Percentiles rank a stretch among this genome's conserved stretches.
These are phyloP conservation scores for Eledona agricola DNA, from an alignment of 2,888 invertebrate genomes.

Conservation along the genomic window DNA sequence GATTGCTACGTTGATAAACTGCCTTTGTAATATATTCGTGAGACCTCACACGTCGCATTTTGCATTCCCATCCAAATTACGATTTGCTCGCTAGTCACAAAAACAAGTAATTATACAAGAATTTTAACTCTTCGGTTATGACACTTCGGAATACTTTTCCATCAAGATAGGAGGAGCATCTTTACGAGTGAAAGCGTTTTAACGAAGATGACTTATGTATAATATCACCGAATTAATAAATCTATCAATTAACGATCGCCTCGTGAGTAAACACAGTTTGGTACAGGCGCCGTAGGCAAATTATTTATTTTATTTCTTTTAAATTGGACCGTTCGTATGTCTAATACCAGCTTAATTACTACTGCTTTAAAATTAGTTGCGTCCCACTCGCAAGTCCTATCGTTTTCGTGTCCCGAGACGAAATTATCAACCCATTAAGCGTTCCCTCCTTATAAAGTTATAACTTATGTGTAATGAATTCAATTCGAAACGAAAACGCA, in stretches of 20 bases:
- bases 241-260: slow-evolving; percentile 23
- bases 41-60: slow-evolving; percentile 42
- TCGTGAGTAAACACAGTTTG: slow-evolving; percentile 21
- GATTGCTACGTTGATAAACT: slow-evolving; percentile 46
- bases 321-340: slow-evolving; percentile 21
- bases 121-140: slow-evolving; percentile 19
- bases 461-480: too few relatives aligned
- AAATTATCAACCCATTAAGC: slow-evolving; percentile 21
- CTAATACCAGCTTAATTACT: slow-evolving; percentile 27
- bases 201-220: slow-evolving; percentile 15
- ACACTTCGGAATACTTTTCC: slow-evolving; percentile 17
- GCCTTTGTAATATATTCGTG: slow-evolving; percentile 40
- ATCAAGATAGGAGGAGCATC: slow-evolving; percentile 19
- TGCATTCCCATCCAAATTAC: slow-evolving; percentile 28
- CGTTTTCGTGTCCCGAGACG: slow-evolving; percentile 11
- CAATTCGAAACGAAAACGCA: not conserved
- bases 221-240: slow-evolving; percentile 20
- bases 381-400: slow-evolving; percentile 23
- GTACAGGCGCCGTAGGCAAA: slow-evolving; percentile 9
- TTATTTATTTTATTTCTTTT: slow-evolving; percentile 30
- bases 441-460: slow-evolving; percentile 16
- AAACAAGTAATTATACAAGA: slow-evolving; percentile 14
- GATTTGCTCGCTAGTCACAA: slow-evolving; percentile 10
- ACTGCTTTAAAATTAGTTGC: slow-evolving; percentile 27
- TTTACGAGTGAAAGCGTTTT: slow-evolving; percentile 30